Conservation (phyloP, 2,888 invertebrate genomes). For the Epicampocera succincta region DNA sequence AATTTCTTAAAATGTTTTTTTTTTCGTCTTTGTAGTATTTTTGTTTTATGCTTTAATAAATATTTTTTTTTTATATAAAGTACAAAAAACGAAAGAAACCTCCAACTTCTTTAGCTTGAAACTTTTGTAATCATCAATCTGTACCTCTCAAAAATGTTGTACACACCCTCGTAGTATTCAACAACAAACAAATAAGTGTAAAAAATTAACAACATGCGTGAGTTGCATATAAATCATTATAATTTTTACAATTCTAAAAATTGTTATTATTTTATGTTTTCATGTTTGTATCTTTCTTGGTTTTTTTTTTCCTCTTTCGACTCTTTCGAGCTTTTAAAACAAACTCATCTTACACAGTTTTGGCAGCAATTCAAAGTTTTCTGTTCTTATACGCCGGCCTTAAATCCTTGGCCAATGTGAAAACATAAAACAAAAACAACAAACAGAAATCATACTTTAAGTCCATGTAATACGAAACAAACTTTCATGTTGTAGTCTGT, state of each 20-base stretch:
- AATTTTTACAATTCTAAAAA: constrained; percentile 43
- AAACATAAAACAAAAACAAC: neutral
- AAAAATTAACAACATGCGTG: constrained; percentile 54
- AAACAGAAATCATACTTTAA: constrained; percentile 39
- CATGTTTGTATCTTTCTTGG: constrained; percentile 25
- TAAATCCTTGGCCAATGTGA: constrained; percentile 44
- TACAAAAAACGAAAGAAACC: too few species aligned
- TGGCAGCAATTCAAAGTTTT: constrained; percentile 65
- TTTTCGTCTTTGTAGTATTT: too few species aligned
- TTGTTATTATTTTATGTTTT: constrained; percentile 59
- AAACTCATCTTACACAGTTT: constrained; percentile 52
- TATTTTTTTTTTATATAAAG: too few species aligned
- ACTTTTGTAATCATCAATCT: too few species aligned
- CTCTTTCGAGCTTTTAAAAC: constrained; percentile 36
- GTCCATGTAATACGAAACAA: constrained; percentile 48
- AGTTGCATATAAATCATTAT: constrained; percentile 67
- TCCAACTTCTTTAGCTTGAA: too few species aligned
- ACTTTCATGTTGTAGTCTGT: constrained; percentile 32
- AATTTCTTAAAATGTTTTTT: too few species aligned
- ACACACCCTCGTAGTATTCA: neutral
- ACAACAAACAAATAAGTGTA: constrained; percentile 9
- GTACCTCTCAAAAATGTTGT: neutral
- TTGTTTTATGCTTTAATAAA: too few species aligned
- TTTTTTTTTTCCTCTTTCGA: constrained; percentile 7
- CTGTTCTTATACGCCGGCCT: constrained; percentile 48